Base-by-base conservation (phyloP, 1,140 invertebrate genomes). In the Orius insidiosus region DNA sequence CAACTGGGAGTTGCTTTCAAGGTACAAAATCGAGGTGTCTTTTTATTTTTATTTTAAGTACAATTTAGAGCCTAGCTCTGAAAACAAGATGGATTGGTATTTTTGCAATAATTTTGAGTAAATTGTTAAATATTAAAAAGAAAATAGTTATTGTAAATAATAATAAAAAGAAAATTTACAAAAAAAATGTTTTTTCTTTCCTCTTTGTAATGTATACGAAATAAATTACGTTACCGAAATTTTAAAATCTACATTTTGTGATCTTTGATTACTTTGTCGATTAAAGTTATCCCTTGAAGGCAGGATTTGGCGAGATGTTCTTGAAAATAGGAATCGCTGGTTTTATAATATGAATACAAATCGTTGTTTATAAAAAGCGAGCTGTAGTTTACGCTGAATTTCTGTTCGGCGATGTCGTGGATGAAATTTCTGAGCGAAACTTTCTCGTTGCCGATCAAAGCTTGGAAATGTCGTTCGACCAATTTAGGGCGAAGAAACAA, bases 351-450 rank as follows among this genome's bases (percentile, higher is more conserved):
- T 6, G n/a, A n/a, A 18, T 30, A 18, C 2, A 11, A 7, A n/a
- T 43, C 41, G 5, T 43, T 18, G 11, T 18, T 30, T 2, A 43
- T 15, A n/a, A 11, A 43, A 8, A 43, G 2, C 10, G 8, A 30
- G 7, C 18, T n/a, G 41, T 15, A 18, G 24, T 16, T 16, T 8
- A 43, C 18, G 14, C 10, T 7, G 9, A 31, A n/a, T 43, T 35
- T 48, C 19, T 48, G 38, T 10, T 48, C 39, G 11, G 42, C 34
- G 7, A 48, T 24, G 33, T 42, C 39, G 1, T n/a, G 13, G n/a
- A 42, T 15, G 9, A 41, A 35, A 10, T 38, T 38, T 31, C 42
- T 38, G 2, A 48, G 31, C 10, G 46, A 48, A 2, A 48, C 24
- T 32, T 30, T 34, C 19, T 48, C 46, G 15, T 24, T 33, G 11